Base-by-base conservation (phyloP, 1,140 invertebrate species). In the Calephelis virginiensis region DNA sequence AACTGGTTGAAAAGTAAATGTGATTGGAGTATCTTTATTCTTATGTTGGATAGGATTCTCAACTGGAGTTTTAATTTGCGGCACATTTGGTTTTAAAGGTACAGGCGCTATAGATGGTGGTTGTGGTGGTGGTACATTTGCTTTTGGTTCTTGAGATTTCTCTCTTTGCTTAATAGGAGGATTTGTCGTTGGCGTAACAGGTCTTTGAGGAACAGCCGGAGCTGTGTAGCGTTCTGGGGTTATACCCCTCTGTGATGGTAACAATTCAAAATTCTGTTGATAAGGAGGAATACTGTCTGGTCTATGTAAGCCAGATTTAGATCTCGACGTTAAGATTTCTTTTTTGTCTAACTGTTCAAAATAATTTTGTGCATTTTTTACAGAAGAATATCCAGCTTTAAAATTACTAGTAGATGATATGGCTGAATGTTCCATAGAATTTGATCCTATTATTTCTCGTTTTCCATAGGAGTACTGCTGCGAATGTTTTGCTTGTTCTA, bases 1-100 rank as follows among this genome's bases (percentile, higher is more conserved):
- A 73, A 94, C 90, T 68, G 94, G 92, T 88, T 94, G 93, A 81
- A 94, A 94, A 73, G 90, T 90, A 90, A 87, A 90, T 66, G 81
- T 77, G 63, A 86, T 86, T 47, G 85, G 81, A 61, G 81, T 78
- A 71, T 85, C 83, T 74, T 83, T 86, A 69, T 83, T 81, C 85
- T 82, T 63, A 73, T 64, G 49, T 13, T 12, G 67, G 61, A 70
- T 64, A 60, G 66, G 65, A 13, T 77, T 75, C 66, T 81, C 74
- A 17, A 73, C 59, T 46, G 76, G 70, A 43, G 73, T 78, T 73
- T 74, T 76, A 38, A 71, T 64, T 56, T 64, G 63, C 56, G 63
- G 63, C 73, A 71, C 47, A 64, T 73, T 76, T 47, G 73, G 59
- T 13, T 62, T 68, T 65, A 61, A 38, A 14, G 13, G 11, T 17